Conservation (phyloP, 2,888 invertebrate species). For the Morpho helenor region DNA sequence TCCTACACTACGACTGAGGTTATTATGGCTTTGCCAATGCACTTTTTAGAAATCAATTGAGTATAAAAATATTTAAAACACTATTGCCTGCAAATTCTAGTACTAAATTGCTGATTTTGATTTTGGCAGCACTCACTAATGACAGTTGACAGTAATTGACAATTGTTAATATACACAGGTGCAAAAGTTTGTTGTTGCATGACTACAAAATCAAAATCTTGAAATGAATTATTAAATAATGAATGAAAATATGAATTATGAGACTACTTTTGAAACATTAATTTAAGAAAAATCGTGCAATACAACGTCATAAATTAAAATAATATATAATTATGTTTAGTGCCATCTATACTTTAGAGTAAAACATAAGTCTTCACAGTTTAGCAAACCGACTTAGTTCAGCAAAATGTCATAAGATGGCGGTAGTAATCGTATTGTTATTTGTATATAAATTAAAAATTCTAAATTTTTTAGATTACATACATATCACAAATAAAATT, state of each 20-base stretch:
- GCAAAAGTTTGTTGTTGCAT: neutral
- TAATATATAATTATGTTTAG: neutral
- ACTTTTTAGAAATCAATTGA: slow-evolving; percentile 8
- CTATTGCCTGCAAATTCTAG: neutral
- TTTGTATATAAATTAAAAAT: no score
- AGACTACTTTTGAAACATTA: no score
- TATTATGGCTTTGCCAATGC: slow-evolving; percentile 12
- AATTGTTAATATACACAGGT: neutral
- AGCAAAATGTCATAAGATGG: no score
- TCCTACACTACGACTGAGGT: slow-evolving; percentile 45
- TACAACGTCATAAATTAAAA: no score
- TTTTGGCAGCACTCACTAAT: neutral
- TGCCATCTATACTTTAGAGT: slow-evolving; percentile 12
- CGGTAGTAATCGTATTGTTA: no score
- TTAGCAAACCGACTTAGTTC: no score
- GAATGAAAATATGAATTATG: no score
- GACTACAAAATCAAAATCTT: no score
- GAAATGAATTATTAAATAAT: no score
- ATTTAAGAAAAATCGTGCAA: neutral
- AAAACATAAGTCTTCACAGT: neutral
- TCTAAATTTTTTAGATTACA: no score
- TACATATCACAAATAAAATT: no score
- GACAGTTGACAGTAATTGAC: slow-evolving; percentile 1
- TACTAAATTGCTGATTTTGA: no score
- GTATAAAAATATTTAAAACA: slow-evolving; percentile 7